Base-by-base conservation (phyloP, 2,113 vertebrate species). In the Daphoenositta chrysoptera region DNA sequence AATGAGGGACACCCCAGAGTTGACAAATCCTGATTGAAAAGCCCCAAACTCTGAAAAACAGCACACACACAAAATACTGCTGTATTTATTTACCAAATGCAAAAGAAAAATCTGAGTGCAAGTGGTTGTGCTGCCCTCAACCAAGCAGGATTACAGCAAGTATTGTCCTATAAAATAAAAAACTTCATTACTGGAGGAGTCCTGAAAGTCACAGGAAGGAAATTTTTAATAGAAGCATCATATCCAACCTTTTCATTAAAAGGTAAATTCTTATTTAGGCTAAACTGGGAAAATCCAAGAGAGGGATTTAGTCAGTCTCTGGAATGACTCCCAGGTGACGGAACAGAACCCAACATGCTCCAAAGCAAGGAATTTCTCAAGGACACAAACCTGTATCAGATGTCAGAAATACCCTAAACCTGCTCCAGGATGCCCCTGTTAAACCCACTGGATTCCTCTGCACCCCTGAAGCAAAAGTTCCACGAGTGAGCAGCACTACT, bases 161-260 rank as follows among this genome's bases (percentile, higher is more conserved):
- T 21, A 10, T 7, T 26, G 54, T 40, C 19, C 33, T 10, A 28
- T 42, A 71, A 35, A 83, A 44, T 31, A 53, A 57, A 45, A 86
- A 30, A 5, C 7, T 24, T n/a, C 47, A 30, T 58, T 26, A 6
- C 26, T 54, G 48, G 27, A 48, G 14, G 47, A 54, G 20, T 10
- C 47, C 39, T 87, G 57, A 33, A 33, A 57, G 53, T 30, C 48
- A 39, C 5, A 37, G 47, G 22, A 72, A 53, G 22, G 26, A 68
- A 40, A 20, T 37, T 72, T 89, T 77, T 26, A 31, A 28, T 8
- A 50, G 39, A 72, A 54, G 30, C 50, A 28, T 45, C 78, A 45
- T 2, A 16, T 3, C 23, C 4, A 54, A 58, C 6, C 7, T 48
- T 58, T 50, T 10, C 4, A 23, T 40, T 11, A 4, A 1, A 19